phyloP scores from a whole-genome alignment of 1,140 invertebrate species.

The Gonatopus flavifemur region DNA sequence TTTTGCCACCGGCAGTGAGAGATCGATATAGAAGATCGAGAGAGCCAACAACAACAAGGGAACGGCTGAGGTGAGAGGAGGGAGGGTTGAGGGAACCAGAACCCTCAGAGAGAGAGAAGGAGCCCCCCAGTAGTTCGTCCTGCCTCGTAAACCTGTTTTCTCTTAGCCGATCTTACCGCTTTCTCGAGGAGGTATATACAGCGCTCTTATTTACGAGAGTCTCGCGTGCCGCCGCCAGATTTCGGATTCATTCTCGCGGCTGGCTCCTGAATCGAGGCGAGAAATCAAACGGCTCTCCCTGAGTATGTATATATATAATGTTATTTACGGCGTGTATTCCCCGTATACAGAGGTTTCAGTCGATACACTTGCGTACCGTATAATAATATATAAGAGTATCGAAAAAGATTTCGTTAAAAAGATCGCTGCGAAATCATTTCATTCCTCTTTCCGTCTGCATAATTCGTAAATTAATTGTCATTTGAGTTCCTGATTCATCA shows the following conservation, averaged over 20 bases:
- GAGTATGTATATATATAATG: too few relatives aligned
- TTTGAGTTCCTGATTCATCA: too few relatives aligned
- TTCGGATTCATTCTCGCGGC: constrained; percentile 33
- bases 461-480: too few relatives aligned
- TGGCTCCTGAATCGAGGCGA: constrained; percentile 15
- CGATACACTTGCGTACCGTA: too few relatives aligned
- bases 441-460: too few relatives aligned
- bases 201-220: constrained; percentile 34
- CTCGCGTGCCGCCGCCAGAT: constrained; percentile 35
- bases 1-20: constrained; percentile 25
- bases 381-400: too few relatives aligned
- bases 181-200: too few relatives aligned
- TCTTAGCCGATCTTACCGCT: too few relatives aligned
- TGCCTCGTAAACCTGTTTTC: constrained; percentile 36
- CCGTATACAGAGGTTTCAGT: too few relatives aligned
- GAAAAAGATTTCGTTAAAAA: too few relatives aligned
- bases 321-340: too few relatives aligned
- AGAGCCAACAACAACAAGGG: background rate
- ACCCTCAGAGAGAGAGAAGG: background rate
- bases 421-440: too few relatives aligned
- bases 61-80: constrained; percentile 1
- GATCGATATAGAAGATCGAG: constrained; percentile 32
- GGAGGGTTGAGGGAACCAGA: background rate
- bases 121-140: constrained; percentile 24
- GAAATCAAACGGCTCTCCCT: constrained; percentile 14